Base-by-base conservation (phyloP, 2,797 vertebrate genomes). In the Eleutherodactylus coqui region DNA sequence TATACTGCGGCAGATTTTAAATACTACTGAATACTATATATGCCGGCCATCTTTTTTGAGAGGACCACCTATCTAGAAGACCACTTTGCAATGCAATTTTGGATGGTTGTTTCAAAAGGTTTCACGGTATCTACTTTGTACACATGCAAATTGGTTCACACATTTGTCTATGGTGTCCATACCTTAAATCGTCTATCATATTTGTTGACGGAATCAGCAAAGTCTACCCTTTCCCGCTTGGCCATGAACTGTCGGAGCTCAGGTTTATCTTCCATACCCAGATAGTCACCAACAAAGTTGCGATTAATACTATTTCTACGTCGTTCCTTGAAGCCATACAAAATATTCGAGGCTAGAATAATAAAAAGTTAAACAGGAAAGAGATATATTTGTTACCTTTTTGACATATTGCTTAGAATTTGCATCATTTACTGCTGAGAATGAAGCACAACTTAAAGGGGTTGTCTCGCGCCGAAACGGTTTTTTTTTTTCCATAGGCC, bases 111-210 rank as follows among this genome's bases (percentile, higher is more conserved):
- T n/a, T n/a, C n/a, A n/a, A n/a, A n/a, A n/a, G n/a, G n/a, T n/a
- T n/a, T n/a, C n/a, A n/a, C n/a, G n/a, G n/a, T n/a, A n/a, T n/a
- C n/a, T n/a, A n/a, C n/a, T n/a, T n/a, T n/a, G n/a, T n/a, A 58
- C 53, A 58, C 7, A 58, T 41, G 1, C 2, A 29, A 11, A 16
- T 13, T 34, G 16, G 1, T 29, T 41, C 8, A 47, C 45, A 2
- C 43, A 29, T 19, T 47, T 64, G 27, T 5, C 17, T 27, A 24
- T 17, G 8, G 6, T 43, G 13, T 72, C n/a, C 70, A 79, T 88
- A 99, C 98, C 96, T 99, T 99, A 92, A 99, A 99, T 83, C 98
- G 96, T 77, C 98, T 95, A 92, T 99, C 97, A 0, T 96, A 99
- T 92, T 99, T 99, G 75, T 92, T 98, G 91, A 99, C 91, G 0